Evolutionary conservation across 2,888 invertebrate species (phyloP), one percentile per base, ranked within the genome.

Genomic region (Ochropleura plecta): DNA sequence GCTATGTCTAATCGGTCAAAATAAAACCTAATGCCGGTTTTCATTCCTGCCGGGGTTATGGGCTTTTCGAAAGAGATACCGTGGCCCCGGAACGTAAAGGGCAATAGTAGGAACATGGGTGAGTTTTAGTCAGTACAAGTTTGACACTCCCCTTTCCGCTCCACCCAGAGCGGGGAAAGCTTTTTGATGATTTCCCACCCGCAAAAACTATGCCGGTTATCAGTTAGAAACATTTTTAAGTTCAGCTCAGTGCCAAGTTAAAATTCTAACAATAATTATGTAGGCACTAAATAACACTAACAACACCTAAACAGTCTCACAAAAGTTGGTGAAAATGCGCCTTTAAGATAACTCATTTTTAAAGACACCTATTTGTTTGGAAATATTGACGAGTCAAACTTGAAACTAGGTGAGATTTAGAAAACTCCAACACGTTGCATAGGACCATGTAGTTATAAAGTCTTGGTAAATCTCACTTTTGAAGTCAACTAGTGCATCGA

Each of bases 401-500:
- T 44, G 0, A 20, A 44, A 7, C 55, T 9, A 0, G 7, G n/a
- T 40, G n/a, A 5, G 0, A 40, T 40, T 8, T 5, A 42, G 0
- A 20, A 42, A 73, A 63, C 3, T 63, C 0, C 12, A 57, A 55
- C 3, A 14, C 9, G 7, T 60, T 10, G 6, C 18, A 9, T 5
- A 40, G 7, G 0, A 42, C 16, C 42, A 44, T 9, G 12, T 40
- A 14, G 55, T 48, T 64, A 46, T 65, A 14, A 0, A 42, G 46
- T 70, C 64, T n/a, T 70, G n/a, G 78, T 77, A 60, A n/a, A 53
- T 6, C n/a, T 44, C 55, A 44, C 48, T 48, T 64, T 40, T 18
- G 6, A 57, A 73, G 14, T 60, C 64, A 49, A 79, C 78, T 44
- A 16, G 73, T 79, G 14, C 63, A 48, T 64, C 64, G 57, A 79